A percentile compares a stretch with the other conserved stretches of the same genome.
Evolutionary conservation across 2,113 vertebrate species (phyloP).

Genomic region (Microcebus ravelobensis): DNA sequence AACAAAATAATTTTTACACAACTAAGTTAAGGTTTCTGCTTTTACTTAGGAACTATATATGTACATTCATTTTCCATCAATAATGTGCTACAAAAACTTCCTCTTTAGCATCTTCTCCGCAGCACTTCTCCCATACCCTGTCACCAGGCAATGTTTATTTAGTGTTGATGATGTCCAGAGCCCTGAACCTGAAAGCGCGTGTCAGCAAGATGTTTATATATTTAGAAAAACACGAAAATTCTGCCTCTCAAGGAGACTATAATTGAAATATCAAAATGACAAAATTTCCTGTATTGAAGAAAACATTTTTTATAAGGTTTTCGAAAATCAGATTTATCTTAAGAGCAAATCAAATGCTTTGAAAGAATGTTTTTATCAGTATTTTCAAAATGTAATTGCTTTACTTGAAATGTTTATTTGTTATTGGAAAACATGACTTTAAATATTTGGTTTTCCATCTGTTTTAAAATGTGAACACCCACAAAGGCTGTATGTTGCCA

Average conservation of each 20-base stretch:
- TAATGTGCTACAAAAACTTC: conserved; percentile 7
- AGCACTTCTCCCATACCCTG: not conserved
- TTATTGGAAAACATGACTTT: conserved; percentile 57
- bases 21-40: not conserved
- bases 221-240: not conserved
- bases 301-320: not conserved
- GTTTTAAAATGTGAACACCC: conserved; percentile 55
- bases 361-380: conserved; percentile 61
- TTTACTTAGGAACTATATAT: not conserved
- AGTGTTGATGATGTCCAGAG: not conserved
- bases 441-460: conserved; percentile 74
- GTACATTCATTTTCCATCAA: not conserved
- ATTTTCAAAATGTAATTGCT: conserved; percentile 20
- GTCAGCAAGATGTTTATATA: not conserved
- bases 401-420: conserved; percentile 57
- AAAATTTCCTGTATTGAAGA: not conserved
- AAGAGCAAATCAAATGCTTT: conserved; percentile 33
- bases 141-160: not conserved
- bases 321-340: conserved; percentile 7
- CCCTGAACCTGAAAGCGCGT: not conserved
- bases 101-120: not conserved
- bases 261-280: conserved; percentile 5
- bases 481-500: conserved; percentile 43
- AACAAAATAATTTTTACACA: not conserved
- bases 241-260: not conserved